Conservation (phyloP, 2,113 vertebrate species). For the Euleptes europaea region DNA sequence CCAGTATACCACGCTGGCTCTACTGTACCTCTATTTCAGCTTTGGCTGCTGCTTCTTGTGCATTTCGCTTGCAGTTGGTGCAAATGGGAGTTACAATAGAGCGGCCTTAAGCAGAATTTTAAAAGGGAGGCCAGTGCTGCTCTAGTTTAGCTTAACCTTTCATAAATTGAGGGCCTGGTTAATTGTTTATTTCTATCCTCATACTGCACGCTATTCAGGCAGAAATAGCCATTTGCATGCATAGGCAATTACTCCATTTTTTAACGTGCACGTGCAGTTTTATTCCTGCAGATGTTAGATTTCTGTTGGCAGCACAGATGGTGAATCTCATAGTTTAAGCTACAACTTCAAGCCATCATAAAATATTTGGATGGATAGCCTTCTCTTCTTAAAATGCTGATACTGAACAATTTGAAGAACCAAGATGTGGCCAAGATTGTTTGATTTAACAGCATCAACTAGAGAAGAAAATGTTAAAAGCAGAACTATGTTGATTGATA, state of each 20-base stretch:
- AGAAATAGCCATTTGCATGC: not conserved
- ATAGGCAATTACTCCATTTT: not conserved
- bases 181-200: not conserved
- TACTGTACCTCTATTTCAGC: not conserved
- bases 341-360: not conserved
- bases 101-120: not conserved
- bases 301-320: not conserved
- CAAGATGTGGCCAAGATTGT: not conserved
- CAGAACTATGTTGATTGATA: no score
- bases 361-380: not conserved
- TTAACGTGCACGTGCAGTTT: not conserved
- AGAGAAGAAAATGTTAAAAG: not conserved
- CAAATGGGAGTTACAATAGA: not conserved
- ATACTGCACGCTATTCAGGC: not conserved
- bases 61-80: not conserved
- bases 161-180: not conserved
- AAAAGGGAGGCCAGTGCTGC: not conserved
- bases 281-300: not conserved
- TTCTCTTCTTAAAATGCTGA: not conserved
- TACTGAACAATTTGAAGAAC: not conserved
- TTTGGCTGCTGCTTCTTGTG: not conserved
- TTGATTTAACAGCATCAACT: not conserved
- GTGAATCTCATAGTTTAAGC: not conserved
- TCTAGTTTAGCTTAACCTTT: not conserved
- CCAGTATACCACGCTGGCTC: no score